These are phyloP conservation scores for Artemia sp. DNA, from an alignment of 2,888 invertebrate genomes.

Conservation along the genomic window DNA sequence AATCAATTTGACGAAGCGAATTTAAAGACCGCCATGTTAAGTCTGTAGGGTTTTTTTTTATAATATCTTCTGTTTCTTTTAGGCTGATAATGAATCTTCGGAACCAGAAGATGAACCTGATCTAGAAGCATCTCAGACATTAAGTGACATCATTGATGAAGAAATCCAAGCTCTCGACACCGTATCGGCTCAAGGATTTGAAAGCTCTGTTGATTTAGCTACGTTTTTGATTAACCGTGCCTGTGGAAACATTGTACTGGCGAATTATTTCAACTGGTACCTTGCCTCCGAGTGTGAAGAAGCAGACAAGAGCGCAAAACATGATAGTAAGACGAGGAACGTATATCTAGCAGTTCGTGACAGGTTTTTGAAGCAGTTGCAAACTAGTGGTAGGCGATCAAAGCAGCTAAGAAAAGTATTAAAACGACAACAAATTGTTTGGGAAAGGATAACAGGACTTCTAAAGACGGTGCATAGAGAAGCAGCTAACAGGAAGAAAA, in stretches of 20 bases:
- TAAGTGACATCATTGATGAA: conserved; percentile 18
- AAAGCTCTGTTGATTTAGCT: conserved; percentile 45
- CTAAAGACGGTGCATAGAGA: conserved; percentile 76
- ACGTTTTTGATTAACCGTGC: conserved; percentile 79
- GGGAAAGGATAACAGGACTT: conserved; percentile 70
- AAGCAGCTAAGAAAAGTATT: conserved; percentile 37
- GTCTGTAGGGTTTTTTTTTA: too few relatives aligned
- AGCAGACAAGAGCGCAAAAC: conserved; percentile 49
- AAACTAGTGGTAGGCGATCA: neutral
- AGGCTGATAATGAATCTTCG: conserved; percentile 9
- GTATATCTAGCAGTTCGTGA: conserved; percentile 83
- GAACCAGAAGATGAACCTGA: conserved; percentile 11
- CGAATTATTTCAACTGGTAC: conserved; percentile 97
- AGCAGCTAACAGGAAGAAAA: conserved; percentile 75
- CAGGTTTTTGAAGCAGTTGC: conserved; percentile 53
- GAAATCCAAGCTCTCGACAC: conserved; percentile 23
- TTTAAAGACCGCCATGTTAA: too few relatives aligned
- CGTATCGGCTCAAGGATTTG: conserved; percentile 14
- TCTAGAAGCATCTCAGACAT: neutral
- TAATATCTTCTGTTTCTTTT: neutral
- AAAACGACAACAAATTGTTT: conserved; percentile 69
- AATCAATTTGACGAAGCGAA: too few relatives aligned
- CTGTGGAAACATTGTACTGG: conserved; percentile 67
- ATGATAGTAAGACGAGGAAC: conserved; percentile 51
- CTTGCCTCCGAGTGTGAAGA: conserved; percentile 85